phyloP scores from a whole-genome alignment of 2,797 vertebrate species.

The Catostomus latipinnis region DNA sequence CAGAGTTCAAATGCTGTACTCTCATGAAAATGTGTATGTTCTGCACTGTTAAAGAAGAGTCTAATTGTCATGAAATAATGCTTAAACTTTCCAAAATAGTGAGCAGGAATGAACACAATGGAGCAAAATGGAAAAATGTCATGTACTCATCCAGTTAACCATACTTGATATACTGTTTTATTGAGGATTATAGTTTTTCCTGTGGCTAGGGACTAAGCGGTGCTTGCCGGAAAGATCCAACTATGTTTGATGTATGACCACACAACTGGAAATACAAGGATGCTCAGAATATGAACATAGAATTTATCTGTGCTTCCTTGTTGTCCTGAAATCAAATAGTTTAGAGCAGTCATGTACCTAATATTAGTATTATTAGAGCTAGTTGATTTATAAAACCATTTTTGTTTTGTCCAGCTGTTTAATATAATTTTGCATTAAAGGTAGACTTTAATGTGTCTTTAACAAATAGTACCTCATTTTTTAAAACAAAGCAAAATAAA shows the following conservation, averaged over 20 bases:
- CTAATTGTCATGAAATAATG: constrained; percentile 4
- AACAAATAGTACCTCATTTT: background rate
- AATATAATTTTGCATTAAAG: background rate
- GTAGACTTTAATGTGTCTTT: background rate
- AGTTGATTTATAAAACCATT: background rate
- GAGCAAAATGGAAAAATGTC: constrained; percentile 5
- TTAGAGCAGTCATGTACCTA: background rate
- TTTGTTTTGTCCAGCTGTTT: background rate
- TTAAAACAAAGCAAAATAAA: background rate
- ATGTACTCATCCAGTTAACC: constrained; percentile 11
- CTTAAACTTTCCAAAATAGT: constrained; percentile 3
- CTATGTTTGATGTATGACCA: constrained; percentile 44
- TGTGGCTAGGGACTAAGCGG: constrained; percentile 15
- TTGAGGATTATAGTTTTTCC: constrained; percentile 30
- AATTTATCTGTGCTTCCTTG: background rate
- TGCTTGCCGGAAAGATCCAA: constrained; percentile 31
- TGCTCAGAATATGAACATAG: constrained; percentile 38
- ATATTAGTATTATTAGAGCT: background rate
- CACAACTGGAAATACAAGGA: constrained; percentile 37
- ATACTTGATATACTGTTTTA: constrained; percentile 38
- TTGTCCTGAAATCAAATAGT: constrained; percentile 8
- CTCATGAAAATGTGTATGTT: background rate
- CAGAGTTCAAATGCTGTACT: background rate
- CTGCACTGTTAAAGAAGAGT: constrained; percentile 15
- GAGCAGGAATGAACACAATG: constrained; percentile 31